Conservation (phyloP, 1,140 invertebrate species). For the Ips nitidus region DNA sequence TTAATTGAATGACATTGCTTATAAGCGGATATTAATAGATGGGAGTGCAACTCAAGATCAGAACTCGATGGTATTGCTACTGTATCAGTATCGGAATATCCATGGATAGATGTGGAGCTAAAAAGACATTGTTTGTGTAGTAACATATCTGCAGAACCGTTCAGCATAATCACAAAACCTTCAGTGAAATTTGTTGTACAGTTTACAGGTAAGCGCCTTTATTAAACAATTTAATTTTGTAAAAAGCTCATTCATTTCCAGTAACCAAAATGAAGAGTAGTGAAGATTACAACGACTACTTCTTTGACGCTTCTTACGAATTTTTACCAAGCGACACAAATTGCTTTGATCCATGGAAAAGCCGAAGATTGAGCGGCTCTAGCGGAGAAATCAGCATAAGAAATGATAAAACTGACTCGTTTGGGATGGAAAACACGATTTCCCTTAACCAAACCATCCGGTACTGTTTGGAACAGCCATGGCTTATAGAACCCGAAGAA, state of each 20-base stretch:
- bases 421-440: conserved; percentile 9
- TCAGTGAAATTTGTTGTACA: conserved; percentile 69
- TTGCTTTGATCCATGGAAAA: conserved; percentile 64
- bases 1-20: background rate
- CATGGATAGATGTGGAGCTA: conserved; percentile 70
- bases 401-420: conserved; percentile 34
- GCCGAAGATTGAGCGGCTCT: conserved; percentile 64
- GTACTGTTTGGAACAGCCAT: conserved; percentile 70
- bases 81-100: conserved; percentile 70
- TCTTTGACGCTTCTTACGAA: conserved; percentile 78
- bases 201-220: conserved; percentile 55
- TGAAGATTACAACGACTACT: conserved; percentile 78
- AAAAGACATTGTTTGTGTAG: conserved; percentile 75
- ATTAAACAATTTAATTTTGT: background rate
- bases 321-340: conserved; percentile 63
- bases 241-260: background rate
- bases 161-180: conserved; percentile 63
- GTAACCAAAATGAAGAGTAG: conserved; percentile 79
- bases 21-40: conserved; percentile 54
- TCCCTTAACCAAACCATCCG: conserved; percentile 36
- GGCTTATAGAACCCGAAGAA: conserved; percentile 75
- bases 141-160: conserved; percentile 63
- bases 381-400: conserved; percentile 68
- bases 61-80: conserved; percentile 59
- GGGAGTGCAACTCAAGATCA: conserved; percentile 61